A percentile compares a stretch with the other conserved stretches of the same genome.
These are phyloP conservation scores for Parnassius glacialis DNA, from an alignment of 2,888 invertebrate genomes.

Conservation along the genomic window DNA sequence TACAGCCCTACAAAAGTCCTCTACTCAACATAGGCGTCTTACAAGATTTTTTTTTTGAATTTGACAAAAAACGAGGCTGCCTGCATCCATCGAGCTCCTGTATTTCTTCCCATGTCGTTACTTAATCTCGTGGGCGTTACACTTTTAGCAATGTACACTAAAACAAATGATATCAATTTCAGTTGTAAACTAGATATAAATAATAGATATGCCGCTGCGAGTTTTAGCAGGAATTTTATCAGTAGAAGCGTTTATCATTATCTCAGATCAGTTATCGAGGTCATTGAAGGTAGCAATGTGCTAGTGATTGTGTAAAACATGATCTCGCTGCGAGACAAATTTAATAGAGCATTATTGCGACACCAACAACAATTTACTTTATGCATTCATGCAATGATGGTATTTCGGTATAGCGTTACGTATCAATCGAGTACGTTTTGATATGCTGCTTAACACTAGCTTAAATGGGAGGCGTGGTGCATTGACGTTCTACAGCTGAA, in stretches of 20 bases:
- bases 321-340: constrained; percentile 46
- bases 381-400: constrained; percentile 46
- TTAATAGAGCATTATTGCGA: constrained; percentile 54
- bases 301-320: constrained; percentile 45
- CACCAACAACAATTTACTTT: constrained; percentile 45
- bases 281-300: constrained; percentile 30
- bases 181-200: constrained; percentile 19
- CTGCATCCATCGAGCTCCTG: too few species aligned
- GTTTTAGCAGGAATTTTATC: constrained; percentile 33
- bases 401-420: constrained; percentile 45
- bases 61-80: too few species aligned
- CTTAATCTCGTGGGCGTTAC: too few species aligned
- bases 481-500: constrained; percentile 12
- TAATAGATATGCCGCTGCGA: constrained; percentile 30
- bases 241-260: constrained; percentile 29
- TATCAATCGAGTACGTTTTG: constrained; percentile 56
- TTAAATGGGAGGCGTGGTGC: constrained; percentile 27
- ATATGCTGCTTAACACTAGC: constrained; percentile 39
- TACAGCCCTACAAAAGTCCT: too few species aligned
- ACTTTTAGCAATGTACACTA: too few species aligned
- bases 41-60: too few species aligned
- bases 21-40: too few species aligned
- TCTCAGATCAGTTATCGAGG: constrained; percentile 28
- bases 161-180: neutral
- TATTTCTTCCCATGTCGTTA: too few species aligned